Evolutionary conservation across 2,797 vertebrate genomes (phyloP).

Genomic region (Antennarius maculatus): DNA sequence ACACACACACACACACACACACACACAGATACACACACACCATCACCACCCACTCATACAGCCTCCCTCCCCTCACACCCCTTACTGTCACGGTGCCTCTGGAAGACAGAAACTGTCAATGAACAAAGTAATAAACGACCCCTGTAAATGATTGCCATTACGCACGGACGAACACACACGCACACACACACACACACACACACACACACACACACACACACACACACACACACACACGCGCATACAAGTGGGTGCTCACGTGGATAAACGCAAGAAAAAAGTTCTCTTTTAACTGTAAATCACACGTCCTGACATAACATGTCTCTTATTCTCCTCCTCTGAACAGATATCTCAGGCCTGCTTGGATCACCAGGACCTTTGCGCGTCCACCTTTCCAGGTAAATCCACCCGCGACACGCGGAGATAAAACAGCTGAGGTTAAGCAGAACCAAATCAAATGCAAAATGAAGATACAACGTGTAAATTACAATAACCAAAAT

Average conservation of each 20-base stretch:
- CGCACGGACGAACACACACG: not conserved
- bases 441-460: too few species aligned
- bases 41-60: too few species aligned
- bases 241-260: too few species aligned
- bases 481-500: too few species aligned
- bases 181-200: not conserved
- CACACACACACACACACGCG: too few species aligned
- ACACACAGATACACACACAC: too few species aligned
- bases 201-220: too few species aligned
- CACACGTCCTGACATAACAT: not conserved
- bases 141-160: constrained; percentile 22
- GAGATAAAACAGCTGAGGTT: too few species aligned
- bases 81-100: not conserved
- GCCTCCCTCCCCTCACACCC: not conserved
- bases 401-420: constrained; percentile 62
- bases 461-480: too few species aligned
- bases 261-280: not conserved
- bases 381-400: constrained; percentile 83
- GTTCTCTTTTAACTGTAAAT: not conserved
- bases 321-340: not conserved
- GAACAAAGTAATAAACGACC: constrained; percentile 5
- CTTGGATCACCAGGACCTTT: constrained; percentile 77
- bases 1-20: too few species aligned
- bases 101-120: not conserved
- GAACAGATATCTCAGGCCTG: constrained; percentile 80